Conservation (phyloP, 2,113 vertebrate species). For the Caloenas nicobarica region DNA sequence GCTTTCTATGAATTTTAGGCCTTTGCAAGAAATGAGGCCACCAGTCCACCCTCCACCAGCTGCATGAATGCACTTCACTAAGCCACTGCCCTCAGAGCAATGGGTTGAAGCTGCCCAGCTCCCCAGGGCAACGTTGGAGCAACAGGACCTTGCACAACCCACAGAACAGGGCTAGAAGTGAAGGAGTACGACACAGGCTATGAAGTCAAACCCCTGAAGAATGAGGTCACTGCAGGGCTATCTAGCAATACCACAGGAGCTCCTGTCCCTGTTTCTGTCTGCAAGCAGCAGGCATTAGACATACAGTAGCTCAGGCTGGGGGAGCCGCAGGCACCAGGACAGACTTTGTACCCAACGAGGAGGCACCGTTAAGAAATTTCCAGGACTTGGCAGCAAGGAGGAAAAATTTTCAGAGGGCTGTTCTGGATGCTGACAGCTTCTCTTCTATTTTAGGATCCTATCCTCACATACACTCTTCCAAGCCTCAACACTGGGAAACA, state of each 20-base stretch:
- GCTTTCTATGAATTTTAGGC: neutral
- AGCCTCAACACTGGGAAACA: neutral
- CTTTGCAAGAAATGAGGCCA: neutral
- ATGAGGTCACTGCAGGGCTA: neutral
- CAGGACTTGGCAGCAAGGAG: neutral
- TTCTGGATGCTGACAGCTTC: neutral
- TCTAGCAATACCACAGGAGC: neutral
- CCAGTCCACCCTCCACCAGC: neutral
- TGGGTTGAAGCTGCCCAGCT: neutral
- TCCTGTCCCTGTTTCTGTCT: neutral
- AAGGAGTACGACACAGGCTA: neutral
- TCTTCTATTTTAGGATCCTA: constrained; percentile 11
- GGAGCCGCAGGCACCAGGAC: neutral
- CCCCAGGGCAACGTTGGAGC: neutral
- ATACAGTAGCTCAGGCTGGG: neutral
- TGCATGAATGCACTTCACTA: neutral
- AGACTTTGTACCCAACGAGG: neutral
- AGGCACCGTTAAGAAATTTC: neutral
- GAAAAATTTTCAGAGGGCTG: neutral
- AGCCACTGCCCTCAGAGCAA: neutral
- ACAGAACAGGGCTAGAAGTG: neutral
- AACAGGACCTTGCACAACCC: neutral
- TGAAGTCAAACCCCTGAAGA: neutral
- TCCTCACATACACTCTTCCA: neutral
- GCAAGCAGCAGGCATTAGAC: neutral